A percentile compares a stretch with the other conserved stretches of the same genome.
Evolutionary conservation across 2,113 vertebrate species (phyloP).

Genomic region (Mustelus asterias): DNA sequence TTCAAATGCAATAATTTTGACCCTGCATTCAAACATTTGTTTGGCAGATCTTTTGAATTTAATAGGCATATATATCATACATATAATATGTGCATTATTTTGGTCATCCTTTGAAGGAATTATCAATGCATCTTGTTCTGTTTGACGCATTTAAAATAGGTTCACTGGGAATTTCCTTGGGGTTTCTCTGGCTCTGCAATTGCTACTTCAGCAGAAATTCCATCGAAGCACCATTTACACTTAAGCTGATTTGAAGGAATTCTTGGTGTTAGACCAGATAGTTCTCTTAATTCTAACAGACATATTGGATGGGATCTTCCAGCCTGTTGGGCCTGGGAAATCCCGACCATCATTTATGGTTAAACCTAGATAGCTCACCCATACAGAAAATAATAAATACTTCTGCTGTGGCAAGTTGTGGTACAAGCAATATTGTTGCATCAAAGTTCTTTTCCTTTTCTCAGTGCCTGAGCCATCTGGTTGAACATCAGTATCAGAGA

Average conservation of each 20-base stretch:
- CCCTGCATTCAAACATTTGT: not conserved
- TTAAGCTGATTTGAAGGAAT: not conserved
- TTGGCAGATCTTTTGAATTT: not conserved
- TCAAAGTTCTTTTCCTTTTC: not conserved
- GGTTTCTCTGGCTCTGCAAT: not conserved
- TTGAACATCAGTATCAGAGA: not conserved
- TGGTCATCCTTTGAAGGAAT: not conserved
- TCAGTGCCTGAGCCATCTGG: not conserved
- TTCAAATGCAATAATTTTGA: not conserved
- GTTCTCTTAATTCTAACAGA: not conserved
- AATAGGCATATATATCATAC: not conserved
- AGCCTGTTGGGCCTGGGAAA: too few species aligned
- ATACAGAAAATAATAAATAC: not conserved
- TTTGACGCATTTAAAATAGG: not conserved
- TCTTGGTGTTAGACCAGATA: not conserved
- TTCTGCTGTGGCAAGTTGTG: not conserved
- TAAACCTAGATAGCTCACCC: not conserved
- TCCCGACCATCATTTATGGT: not conserved
- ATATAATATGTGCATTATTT: not conserved
- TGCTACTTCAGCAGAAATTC: not conserved
- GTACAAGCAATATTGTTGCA: not conserved
- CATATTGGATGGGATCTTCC: not conserved
- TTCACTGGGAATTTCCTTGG: not conserved
- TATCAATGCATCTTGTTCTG: not conserved
- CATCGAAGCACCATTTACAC: not conserved